These are phyloP conservation scores for Athalia rosae DNA, from an alignment of 2,888 invertebrate genomes.

Conservation along the genomic window DNA sequence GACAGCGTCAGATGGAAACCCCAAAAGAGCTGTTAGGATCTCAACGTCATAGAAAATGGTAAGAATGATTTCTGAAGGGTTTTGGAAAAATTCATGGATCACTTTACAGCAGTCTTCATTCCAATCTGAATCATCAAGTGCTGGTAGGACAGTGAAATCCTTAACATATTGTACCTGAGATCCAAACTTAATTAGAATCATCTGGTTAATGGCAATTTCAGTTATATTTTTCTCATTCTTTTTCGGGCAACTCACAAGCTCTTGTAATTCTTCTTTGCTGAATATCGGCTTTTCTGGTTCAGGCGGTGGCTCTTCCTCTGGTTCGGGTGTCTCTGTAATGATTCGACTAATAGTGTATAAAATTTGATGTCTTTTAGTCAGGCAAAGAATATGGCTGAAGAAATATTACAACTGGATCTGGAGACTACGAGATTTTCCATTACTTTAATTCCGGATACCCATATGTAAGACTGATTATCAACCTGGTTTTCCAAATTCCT, in stretches of 20 bases:
- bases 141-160: slow-evolving; percentile 83
- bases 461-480: neutral
- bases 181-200: neutral
- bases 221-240: slow-evolving; percentile 2
- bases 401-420: no score
- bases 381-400: neutral
- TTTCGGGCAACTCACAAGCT: slow-evolving; percentile 71
- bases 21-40: slow-evolving; percentile 76
- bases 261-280: slow-evolving; percentile 78
- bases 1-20: slow-evolving; percentile 78
- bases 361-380: neutral
- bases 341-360: neutral
- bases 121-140: slow-evolving; percentile 85
- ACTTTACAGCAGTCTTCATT: slow-evolving; percentile 78
- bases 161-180: slow-evolving; percentile 75
- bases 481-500: slow-evolving; percentile 69
- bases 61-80: slow-evolving; percentile 78
- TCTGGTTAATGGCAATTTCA: neutral
- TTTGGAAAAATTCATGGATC: slow-evolving; percentile 81
- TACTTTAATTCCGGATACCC: no score
- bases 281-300: slow-evolving; percentile 79
- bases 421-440: no score
- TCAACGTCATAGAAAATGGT: slow-evolving; percentile 80
- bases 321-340: slow-evolving; percentile 68
- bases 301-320: slow-evolving; percentile 67